A percentile compares a stretch with the other conserved stretches of the same genome.
Conservation (phyloP, 2,888 invertebrate species). For the Parnassius glacialis region DNA sequence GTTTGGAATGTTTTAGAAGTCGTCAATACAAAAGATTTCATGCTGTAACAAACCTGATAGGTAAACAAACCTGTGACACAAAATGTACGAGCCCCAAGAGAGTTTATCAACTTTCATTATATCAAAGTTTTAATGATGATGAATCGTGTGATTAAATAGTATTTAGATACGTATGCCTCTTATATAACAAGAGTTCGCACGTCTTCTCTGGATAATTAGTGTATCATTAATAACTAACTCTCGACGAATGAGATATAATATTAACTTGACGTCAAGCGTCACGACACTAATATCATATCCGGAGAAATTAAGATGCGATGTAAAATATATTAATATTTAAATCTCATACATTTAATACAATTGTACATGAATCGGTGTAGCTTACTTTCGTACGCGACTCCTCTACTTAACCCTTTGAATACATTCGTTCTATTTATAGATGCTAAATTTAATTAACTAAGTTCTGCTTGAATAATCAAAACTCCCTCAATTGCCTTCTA, state of each 20-base stretch:
- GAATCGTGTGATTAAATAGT: constrained; percentile 53
- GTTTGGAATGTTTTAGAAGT: neutral
- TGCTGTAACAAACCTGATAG: constrained; percentile 15
- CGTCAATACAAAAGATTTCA: constrained; percentile 20
- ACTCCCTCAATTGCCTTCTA: too few species aligned
- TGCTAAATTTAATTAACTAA: too few species aligned
- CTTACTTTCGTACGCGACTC: too few species aligned
- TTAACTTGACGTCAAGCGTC: constrained; percentile 54
- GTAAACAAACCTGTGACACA: constrained; percentile 33
- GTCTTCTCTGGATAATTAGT: constrained; percentile 61
- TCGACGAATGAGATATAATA: constrained; percentile 55
- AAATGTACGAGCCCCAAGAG: constrained; percentile 44
- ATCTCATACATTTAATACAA: neutral
- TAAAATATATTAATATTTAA: constrained; percentile 29
- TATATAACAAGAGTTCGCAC: constrained; percentile 51
- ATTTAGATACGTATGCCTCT: constrained; percentile 52
- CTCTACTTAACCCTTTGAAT: too few species aligned
- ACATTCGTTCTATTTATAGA: too few species aligned
- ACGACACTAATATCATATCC: too few species aligned
- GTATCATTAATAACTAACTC: constrained; percentile 61
- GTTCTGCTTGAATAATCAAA: too few species aligned
- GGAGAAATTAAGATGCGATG: constrained; percentile 43
- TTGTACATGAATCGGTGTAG: neutral
- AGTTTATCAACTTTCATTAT: constrained; percentile 52
- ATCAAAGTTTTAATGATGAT: constrained; percentile 65